Evolutionary conservation across 2,797 vertebrate genomes (phyloP).

Genomic region (Psittacula echo): DNA sequence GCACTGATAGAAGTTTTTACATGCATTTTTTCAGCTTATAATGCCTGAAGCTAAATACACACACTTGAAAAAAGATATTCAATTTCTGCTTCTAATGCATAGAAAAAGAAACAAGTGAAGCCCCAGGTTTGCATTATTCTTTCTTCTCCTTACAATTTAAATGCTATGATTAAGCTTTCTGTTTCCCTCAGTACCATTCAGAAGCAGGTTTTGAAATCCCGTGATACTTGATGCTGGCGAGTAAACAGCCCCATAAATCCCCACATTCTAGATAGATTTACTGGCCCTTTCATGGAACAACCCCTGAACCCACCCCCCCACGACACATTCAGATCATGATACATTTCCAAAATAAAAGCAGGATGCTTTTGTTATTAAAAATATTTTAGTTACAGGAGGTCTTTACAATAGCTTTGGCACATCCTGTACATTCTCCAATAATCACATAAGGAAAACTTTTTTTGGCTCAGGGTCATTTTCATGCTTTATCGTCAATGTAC

Average conservation of each 20-base stretch:
- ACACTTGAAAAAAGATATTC: background rate
- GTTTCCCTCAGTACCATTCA: background rate
- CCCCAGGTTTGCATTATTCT: background rate
- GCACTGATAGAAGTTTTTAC: background rate
- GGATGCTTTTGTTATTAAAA: conserved; percentile 57
- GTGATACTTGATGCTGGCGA: background rate
- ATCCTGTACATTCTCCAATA: conserved; percentile 35
- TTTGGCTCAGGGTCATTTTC: conserved; percentile 48
- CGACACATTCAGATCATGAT: background rate
- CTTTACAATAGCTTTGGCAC: conserved; percentile 56
- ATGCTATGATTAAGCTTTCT: background rate
- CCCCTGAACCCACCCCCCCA: background rate
- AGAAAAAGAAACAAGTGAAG: background rate
- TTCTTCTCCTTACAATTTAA: background rate
- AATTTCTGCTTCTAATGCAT: background rate
- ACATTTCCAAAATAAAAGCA: conserved; percentile 53
- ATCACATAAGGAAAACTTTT: conserved; percentile 40
- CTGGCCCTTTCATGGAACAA: background rate
- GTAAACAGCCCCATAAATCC: conserved; percentile 32
- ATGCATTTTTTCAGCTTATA: background rate
- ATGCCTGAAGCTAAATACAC: background rate
- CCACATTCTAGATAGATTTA: conserved; percentile 14
- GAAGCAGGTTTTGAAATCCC: conserved; percentile 26
- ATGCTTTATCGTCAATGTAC: background rate
- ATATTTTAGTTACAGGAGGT: conserved; percentile 57